These are phyloP conservation scores for Tetanocera ferruginea DNA, from an alignment of 2,888 invertebrate genomes.

Conservation along the genomic window DNA sequence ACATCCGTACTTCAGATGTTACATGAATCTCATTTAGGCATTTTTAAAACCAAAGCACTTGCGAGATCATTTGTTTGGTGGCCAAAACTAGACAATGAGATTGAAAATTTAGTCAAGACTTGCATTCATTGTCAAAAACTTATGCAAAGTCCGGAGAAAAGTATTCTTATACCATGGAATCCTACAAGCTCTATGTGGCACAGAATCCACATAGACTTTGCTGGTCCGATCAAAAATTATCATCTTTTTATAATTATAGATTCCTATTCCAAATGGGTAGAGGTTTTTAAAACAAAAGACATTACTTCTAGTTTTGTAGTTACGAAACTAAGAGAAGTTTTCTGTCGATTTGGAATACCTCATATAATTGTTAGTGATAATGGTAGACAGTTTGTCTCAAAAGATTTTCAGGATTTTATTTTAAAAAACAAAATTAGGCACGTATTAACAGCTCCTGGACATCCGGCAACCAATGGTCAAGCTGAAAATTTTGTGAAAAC, in stretches of 20 bases:
- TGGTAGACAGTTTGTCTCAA: conserved; percentile 44
- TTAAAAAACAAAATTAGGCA: conserved; percentile 19
- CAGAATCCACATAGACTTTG: conserved; percentile 46
- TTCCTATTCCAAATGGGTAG: conserved; percentile 48
- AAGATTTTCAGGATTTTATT: conserved; percentile 36
- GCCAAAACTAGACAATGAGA: conserved; percentile 42
- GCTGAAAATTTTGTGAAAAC: conserved; percentile 23
- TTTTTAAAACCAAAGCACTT: conserved; percentile 45
- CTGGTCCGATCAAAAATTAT: conserved; percentile 44
- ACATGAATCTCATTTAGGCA: conserved; percentile 41
- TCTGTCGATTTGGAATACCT: conserved; percentile 43
- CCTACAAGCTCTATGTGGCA: conserved; percentile 40
- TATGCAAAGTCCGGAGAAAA: conserved; percentile 44
- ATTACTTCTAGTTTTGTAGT: conserved; percentile 43
- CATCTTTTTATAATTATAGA: conserved; percentile 44
- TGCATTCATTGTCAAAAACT: conserved; percentile 44
- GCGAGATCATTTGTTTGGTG: conserved; percentile 46
- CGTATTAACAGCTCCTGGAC: conserved; percentile 47
- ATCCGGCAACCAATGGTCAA: conserved; percentile 50
- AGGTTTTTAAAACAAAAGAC: conserved; percentile 48
- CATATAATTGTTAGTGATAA: conserved; percentile 45
- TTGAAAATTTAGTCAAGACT: conserved; percentile 41
- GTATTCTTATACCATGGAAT: conserved; percentile 43
- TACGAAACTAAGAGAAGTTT: conserved; percentile 40
- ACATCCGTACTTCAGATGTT: conserved; percentile 26